Base-by-base conservation (phyloP, 2,888 invertebrate genomes). In the Andrena praecox region DNA sequence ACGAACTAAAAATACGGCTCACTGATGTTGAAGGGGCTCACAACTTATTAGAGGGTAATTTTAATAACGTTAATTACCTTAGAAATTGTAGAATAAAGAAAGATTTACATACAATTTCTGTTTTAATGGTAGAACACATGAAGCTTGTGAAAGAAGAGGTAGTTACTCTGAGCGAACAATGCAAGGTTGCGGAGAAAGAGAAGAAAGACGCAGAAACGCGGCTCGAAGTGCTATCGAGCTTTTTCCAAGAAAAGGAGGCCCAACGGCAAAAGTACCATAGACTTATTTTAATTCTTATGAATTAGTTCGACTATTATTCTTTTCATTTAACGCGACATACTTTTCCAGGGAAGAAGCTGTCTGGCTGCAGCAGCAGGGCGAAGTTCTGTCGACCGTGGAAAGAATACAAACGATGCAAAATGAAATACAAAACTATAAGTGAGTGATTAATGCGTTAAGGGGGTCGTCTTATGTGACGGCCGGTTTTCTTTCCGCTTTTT, bases 161-260 rank as follows among this genome's bases (percentile, higher is more conserved):
- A 29, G 93, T 94, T 60, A 94, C 94, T 67, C 93, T 96, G 20
- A 95, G 95, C 81, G 95, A 95, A 80, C 95, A 96, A 87, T 96
- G 95, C 88, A 95, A 95, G 90, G 94, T 95, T 86, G 96, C 96
- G 0, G 96, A 97, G 90, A 96, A 96, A 85, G 96, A 96, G 77
- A 96, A 96, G 90, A 95, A 95, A 90, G 98, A 98, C 92, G 97
- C 98, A 0, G 95, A 96, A 89, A 98, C 98, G 0, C 96, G 97
- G 89, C 95, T 98, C 1, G 97, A 97, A 91, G 98, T 98, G 0
- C 95, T 99, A 56, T 97, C 97, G 0, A 97, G 96, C 91, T 98
- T 98, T 94, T 98, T 98, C 94, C 97, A 98, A 91, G 98, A 98
- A 86, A 97, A 97, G 89, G 98, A 98, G 94, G 95, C 96, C 16